Evolutionary conservation across 2,797 vertebrate species (phyloP).

Genomic region (Tolypeutes matacus): DNA sequence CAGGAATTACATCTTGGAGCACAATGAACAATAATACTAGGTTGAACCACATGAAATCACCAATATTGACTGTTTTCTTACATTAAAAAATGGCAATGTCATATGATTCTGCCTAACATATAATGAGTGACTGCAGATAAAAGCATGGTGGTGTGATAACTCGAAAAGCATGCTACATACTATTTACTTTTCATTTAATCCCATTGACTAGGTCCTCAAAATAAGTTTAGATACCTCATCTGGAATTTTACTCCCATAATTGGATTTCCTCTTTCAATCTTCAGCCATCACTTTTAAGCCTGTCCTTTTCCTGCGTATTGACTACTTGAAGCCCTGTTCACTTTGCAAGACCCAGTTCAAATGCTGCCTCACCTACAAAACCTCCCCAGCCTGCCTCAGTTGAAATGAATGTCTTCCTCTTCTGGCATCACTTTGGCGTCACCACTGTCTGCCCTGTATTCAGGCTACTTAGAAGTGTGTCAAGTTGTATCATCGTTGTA

Average conservation of each 20-base stretch:
- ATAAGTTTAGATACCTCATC: neutral
- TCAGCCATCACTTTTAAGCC: neutral
- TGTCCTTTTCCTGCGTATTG: neutral
- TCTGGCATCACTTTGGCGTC: neutral
- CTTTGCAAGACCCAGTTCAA: neutral
- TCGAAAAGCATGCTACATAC: neutral
- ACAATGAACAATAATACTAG: neutral
- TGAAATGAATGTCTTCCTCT: neutral
- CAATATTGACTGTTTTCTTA: neutral
- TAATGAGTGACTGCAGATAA: neutral
- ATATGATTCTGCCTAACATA: neutral
- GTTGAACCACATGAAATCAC: neutral
- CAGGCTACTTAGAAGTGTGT: neutral
- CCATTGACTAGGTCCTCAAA: neutral
- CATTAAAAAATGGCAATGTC: neutral
- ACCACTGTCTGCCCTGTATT: neutral
- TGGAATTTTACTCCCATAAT: neutral
- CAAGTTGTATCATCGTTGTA: neutral
- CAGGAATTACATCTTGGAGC: neutral
- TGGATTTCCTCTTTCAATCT: neutral
- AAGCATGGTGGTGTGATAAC: neutral
- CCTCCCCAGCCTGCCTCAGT: neutral
- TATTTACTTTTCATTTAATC: conserved; percentile 14
- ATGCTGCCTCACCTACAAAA: neutral
- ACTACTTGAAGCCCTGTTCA: neutral